These are phyloP conservation scores for Clarias magur DNA, from an alignment of 2,113 vertebrate species.

Conservation along the genomic window DNA sequence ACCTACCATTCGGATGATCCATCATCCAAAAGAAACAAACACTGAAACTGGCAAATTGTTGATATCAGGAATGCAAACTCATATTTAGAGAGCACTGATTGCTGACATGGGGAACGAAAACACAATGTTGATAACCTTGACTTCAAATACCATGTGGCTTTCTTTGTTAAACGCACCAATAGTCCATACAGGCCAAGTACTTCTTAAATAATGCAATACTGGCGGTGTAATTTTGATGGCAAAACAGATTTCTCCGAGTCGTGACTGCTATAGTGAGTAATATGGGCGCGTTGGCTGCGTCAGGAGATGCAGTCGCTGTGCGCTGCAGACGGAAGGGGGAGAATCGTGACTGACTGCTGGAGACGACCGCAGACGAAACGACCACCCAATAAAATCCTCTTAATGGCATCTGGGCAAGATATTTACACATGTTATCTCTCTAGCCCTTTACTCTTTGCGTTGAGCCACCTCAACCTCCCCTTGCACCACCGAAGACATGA, in stretches of 20 bases:
- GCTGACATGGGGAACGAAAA: slow-evolving; percentile 22
- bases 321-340: slow-evolving; percentile 92
- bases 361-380: slow-evolving; percentile 85
- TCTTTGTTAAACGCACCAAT: slow-evolving; percentile 52
- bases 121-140: slow-evolving; percentile 54
- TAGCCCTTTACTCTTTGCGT: slow-evolving; percentile 59
- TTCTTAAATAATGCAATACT: slow-evolving; percentile 88
- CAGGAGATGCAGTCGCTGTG: slow-evolving; percentile 96
- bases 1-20: not conserved
- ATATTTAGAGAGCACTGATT: slow-evolving; percentile 7
- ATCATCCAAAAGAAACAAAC: not conserved
- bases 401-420: slow-evolving; percentile 64
- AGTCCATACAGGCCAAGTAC: slow-evolving; percentile 71
- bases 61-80: not conserved
- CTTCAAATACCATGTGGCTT: slow-evolving; percentile 40
- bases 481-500: slow-evolving; percentile 79
- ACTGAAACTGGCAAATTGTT: not conserved
- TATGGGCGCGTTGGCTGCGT: slow-evolving; percentile 91
- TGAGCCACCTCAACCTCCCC: slow-evolving; percentile 67
- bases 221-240: slow-evolving; percentile 84
- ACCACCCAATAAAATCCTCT: slow-evolving; percentile 74
- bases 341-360: slow-evolving; percentile 98
- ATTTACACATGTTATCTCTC: slow-evolving; percentile 51
- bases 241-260: slow-evolving; percentile 92
- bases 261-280: slow-evolving; percentile 98